These are phyloP conservation scores for Phylloscopus collybita DNA, from an alignment of 2,797 vertebrate species.

Conservation along the genomic window DNA sequence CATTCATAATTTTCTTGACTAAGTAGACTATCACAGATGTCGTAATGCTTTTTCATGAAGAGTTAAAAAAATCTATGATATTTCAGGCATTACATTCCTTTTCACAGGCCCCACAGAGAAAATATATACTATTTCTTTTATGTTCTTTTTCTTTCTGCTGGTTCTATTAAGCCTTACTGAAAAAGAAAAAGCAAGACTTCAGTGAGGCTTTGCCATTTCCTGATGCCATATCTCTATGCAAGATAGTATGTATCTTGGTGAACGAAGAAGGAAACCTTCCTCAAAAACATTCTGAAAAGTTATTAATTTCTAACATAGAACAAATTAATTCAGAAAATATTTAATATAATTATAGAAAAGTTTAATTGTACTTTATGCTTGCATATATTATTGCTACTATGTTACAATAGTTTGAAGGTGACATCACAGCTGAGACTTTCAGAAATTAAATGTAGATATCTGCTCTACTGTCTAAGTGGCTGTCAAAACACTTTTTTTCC, in stretches of 20 bases:
- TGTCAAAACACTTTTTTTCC: not conserved
- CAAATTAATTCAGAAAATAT: not conserved
- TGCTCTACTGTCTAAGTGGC: not conserved
- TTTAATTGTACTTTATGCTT: not conserved
- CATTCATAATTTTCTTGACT: not conserved
- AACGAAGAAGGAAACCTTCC: not conserved
- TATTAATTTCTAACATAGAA: not conserved
- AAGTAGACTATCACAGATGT: not conserved
- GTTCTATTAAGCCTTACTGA: not conserved
- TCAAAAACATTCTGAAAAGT: not conserved
- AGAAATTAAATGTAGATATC: not conserved
- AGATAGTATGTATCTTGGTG: not conserved
- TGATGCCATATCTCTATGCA: not conserved
- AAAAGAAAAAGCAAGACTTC: not conserved
- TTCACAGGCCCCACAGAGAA: not conserved
- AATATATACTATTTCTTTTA: not conserved
- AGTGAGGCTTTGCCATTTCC: not conserved
- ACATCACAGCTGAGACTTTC: not conserved
- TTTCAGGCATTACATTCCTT: not conserved
- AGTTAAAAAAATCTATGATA: not conserved
- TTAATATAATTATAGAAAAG: fast-evolving
- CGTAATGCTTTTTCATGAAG: not conserved
- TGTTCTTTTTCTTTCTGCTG: not conserved
- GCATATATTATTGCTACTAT: not conserved
- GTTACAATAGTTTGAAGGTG: not conserved